Conservation (phyloP, 2,888 invertebrate genomes). For the Xylota segnis region DNA sequence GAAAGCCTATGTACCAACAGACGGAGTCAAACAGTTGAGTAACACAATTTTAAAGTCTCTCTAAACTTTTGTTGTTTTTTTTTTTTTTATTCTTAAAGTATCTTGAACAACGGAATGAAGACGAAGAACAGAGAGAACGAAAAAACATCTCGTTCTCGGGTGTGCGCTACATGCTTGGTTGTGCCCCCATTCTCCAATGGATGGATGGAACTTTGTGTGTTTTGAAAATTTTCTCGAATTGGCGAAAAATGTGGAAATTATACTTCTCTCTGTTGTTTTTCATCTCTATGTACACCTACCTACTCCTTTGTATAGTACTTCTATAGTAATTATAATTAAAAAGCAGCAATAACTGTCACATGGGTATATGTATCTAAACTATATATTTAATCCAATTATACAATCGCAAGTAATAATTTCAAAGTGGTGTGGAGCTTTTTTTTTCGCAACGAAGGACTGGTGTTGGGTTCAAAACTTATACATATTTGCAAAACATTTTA, state of each 20-base stretch:
- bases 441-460: constrained; percentile 17
- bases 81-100: constrained; percentile 68
- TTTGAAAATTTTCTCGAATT: constrained; percentile 44
- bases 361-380: constrained; percentile 39
- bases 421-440: constrained; percentile 42
- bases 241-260: constrained; percentile 61
- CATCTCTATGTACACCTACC: constrained; percentile 3
- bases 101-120: constrained; percentile 55
- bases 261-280: constrained; percentile 25
- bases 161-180: constrained; percentile 18
- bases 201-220: constrained; percentile 31
- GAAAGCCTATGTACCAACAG: not conserved
- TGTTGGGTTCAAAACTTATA: constrained; percentile 11
- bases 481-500: constrained; percentile 12
- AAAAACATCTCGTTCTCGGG: constrained; percentile 30
- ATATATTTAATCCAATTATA: constrained; percentile 66
- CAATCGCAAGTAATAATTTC: constrained; percentile 69
- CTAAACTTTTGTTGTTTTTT: constrained; percentile 17
- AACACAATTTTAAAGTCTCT: constrained; percentile 64
- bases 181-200: constrained; percentile 18
- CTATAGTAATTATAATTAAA: constrained; percentile 57
- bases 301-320: constrained; percentile 6
- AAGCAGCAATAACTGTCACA: constrained; percentile 58
- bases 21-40: constrained; percentile 36
- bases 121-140: constrained; percentile 24